Conservation (phyloP, 1,140 invertebrate genomes). For the Zaprionus inermis region DNA sequence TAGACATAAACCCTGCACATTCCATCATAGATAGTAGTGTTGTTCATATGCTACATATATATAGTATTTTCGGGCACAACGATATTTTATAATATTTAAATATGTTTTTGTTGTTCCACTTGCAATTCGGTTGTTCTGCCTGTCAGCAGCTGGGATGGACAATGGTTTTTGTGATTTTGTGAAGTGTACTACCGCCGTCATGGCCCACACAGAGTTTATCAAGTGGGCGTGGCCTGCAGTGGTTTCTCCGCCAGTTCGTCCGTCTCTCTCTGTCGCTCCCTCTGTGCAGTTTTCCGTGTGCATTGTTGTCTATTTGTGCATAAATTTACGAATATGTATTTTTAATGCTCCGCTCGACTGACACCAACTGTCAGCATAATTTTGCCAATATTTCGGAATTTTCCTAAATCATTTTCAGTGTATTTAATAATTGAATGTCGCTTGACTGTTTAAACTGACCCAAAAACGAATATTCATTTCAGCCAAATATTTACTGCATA, state of each 20-base stretch:
- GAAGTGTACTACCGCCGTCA: slow-evolving; percentile 63
- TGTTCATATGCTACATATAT: neutral
- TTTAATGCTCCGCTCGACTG: slow-evolving; percentile 78
- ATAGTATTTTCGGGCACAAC: slow-evolving; percentile 16
- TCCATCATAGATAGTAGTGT: slow-evolving; percentile 13
- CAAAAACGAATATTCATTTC: neutral
- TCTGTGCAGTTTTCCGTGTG: neutral
- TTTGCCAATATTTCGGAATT: slow-evolving; percentile 58
- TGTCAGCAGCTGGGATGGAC: slow-evolving; percentile 28
- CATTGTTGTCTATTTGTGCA: slow-evolving; percentile 63
- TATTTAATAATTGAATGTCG: slow-evolving; percentile 39
- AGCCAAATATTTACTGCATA: slow-evolving; percentile 1
- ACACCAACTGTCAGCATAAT: slow-evolving; percentile 79
- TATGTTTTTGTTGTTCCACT: slow-evolving; percentile 18
- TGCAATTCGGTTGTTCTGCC: slow-evolving; percentile 39
- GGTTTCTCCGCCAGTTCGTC: no score
- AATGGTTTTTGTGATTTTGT: slow-evolving; percentile 73
- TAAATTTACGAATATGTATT: slow-evolving; percentile 80
- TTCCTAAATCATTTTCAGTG: slow-evolving; percentile 32
- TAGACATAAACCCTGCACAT: neutral
- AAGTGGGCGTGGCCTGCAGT: slow-evolving; percentile 19
- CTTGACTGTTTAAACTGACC: slow-evolving; percentile 13
- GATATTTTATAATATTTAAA: slow-evolving; percentile 21
- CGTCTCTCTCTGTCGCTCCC: no score
- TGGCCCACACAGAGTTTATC: slow-evolving; percentile 20